These are phyloP conservation scores for Quadroppia sp. DNA, from an alignment of 2,888 invertebrate species.

Conservation along the genomic window DNA sequence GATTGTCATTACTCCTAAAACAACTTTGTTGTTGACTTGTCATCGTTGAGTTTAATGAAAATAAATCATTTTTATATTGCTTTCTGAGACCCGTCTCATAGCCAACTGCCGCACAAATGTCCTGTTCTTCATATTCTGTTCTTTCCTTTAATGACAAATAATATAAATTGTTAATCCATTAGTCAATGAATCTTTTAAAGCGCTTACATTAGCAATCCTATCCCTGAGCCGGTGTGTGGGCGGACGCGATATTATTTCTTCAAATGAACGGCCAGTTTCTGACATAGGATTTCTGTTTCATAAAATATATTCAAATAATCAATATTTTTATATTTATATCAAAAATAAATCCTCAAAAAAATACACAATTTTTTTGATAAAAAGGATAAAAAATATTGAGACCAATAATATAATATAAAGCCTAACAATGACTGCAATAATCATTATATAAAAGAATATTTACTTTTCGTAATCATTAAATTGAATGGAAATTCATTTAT, in stretches of 20 bases:
- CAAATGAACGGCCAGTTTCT: constrained; percentile 29
- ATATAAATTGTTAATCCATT: not conserved
- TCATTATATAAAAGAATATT: too few species aligned
- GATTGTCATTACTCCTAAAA: not conserved
- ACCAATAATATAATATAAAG: too few species aligned
- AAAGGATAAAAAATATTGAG: too few species aligned
- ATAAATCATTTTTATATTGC: constrained; percentile 28
- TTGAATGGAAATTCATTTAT: too few species aligned
- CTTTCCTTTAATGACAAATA: not conserved
- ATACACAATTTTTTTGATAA: too few species aligned
- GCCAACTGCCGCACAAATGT: not conserved
- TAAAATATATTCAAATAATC: too few species aligned
- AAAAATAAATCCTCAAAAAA: too few species aligned
- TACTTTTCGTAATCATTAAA: too few species aligned
- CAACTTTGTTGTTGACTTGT: constrained; percentile 6
- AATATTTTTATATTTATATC: too few species aligned
- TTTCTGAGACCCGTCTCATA: not conserved
- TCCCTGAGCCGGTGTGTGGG: constrained; percentile 14
- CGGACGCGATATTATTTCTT: constrained; percentile 4
- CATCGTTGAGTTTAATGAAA: not conserved
- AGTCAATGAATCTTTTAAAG: not conserved
- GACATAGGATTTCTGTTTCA: not conserved
- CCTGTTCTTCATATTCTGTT: not conserved
- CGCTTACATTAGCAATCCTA: not conserved
- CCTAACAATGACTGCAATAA: too few species aligned